A percentile compares a stretch with the other conserved stretches of the same genome.
These are phyloP conservation scores for Drosophila baimaii DNA, from an alignment of 1,140 invertebrate genomes.

Conservation along the genomic window DNA sequence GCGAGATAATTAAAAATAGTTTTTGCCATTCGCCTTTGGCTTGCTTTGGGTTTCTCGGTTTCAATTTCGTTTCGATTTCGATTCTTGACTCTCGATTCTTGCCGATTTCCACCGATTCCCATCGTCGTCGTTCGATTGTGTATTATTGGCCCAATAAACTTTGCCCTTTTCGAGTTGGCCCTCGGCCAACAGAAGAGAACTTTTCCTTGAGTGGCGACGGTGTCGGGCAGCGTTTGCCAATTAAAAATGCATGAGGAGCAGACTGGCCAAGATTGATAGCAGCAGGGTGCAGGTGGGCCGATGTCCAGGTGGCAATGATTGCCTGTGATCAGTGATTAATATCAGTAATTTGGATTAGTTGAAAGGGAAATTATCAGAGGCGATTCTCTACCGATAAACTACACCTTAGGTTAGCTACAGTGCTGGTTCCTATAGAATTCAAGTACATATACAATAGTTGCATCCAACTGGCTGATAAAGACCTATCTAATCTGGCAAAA, in stretches of 20 bases:
- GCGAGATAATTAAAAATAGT: constrained; percentile 70
- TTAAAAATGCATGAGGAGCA: constrained; percentile 42
- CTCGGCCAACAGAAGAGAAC: constrained; percentile 38
- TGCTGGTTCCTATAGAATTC: neutral
- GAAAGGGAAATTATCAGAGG: neutral
- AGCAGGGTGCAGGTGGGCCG: constrained; percentile 14
- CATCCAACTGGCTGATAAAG: neutral
- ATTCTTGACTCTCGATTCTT: constrained; percentile 24
- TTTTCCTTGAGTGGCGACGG: constrained; percentile 14
- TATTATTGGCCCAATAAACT: constrained; percentile 79
- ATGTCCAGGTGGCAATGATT: constrained; percentile 18
- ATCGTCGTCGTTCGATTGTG: constrained; percentile 35
- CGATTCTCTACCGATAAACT: neutral
- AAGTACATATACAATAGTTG: neutral
- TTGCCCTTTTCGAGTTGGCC: constrained; percentile 66
- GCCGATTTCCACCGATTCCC: constrained; percentile 15
- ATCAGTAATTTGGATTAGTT: neutral
- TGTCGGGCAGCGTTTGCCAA: constrained; percentile 33
- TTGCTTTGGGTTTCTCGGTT: constrained; percentile 5
- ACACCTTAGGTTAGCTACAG: neutral
- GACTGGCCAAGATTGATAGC: constrained; percentile 20
- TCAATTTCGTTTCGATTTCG: constrained; percentile 57
- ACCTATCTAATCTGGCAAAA: constrained; percentile 35
- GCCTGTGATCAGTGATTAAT: constrained; percentile 11
- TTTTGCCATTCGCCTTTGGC: constrained; percentile 27